A percentile compares a stretch with the other conserved stretches of the same genome.
These are phyloP conservation scores for Hypselothyrea guttata DNA, from an alignment of 2,888 invertebrate genomes.

Conservation along the genomic window DNA sequence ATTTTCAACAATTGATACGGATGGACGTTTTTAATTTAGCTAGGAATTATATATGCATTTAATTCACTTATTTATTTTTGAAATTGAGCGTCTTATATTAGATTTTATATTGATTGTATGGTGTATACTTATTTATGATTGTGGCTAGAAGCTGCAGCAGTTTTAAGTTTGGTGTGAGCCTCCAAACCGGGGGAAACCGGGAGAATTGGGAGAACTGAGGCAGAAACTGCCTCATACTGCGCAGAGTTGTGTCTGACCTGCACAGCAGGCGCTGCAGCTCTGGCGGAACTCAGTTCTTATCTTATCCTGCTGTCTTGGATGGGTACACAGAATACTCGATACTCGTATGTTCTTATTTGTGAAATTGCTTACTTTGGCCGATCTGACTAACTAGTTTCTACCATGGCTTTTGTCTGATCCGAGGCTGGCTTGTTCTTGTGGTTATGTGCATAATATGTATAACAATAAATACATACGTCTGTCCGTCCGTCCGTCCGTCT, in stretches of 20 bases:
- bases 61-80: too few species aligned
- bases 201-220: too few species aligned
- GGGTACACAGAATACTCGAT: conserved; percentile 35
- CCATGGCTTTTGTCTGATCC: conserved; percentile 30
- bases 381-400: conserved; percentile 64
- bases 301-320: conserved; percentile 54
- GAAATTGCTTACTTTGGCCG: conserved; percentile 70
- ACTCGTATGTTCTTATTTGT: conserved; percentile 70
- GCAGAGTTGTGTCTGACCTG: conserved; percentile 49
- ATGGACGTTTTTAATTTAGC: too few species aligned
- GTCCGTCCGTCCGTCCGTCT: conserved; percentile 43
- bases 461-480: too few species aligned
- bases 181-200: conserved; percentile 17
- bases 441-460: conserved; percentile 14
- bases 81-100: too few species aligned
- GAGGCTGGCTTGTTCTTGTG: conserved; percentile 5
- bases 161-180: conserved; percentile 45
- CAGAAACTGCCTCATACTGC: conserved; percentile 52
- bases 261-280: conserved; percentile 73
- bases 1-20: too few species aligned
- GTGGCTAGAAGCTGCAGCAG: conserved; percentile 35
- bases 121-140: conserved; percentile 43
- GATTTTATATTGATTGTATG: too few species aligned
- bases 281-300: conserved; percentile 64
- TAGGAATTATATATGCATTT: too few species aligned